Evolutionary conservation across 2,113 vertebrate species (phyloP), one percentile per base, ranked within the genome.

Genomic region (Acanthisitta chloris): DNA sequence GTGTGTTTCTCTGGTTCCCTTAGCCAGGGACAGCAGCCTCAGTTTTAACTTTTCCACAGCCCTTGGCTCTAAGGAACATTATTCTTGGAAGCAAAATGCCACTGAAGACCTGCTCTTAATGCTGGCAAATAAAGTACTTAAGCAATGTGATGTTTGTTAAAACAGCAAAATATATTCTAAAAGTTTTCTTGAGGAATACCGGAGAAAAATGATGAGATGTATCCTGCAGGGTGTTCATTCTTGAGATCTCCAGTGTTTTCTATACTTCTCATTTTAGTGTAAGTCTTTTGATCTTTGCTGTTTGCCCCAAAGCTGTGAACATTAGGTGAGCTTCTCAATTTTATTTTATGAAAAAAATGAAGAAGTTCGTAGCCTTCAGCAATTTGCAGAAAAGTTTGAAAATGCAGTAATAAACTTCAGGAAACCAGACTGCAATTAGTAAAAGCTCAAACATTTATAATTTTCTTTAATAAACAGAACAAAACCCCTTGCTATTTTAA

Each of bases 351-450:
- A 73, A 85, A 72, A 77, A 82, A 77, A 85, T 38, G 36, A 72
- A 92, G 7, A 73, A 51, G 29, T 87, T 79, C 52, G 40, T 87
- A 85, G 77, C 73, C 69, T 38, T 71, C 40, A 23, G 84, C 57
- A 48, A 51, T 76, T 51, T 81, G 52, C 43, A 92, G 52, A 87
- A 89, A 91, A 91, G 45, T 81, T 89, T 92, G 93, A 81, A 95
- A 96, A 95, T 6, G 16, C 1, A 2, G 84, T 74, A 48, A 81
- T 65, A 69, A 95, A 89, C 45, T 64, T 94, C 57, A 84, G 76
- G 78, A 92, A 96, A 89, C n/a, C 42, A 72, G 91, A 65, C 49
- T 61, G 62, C 74, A 94, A 77, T 67, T 76, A 88, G 51, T 43
- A 86, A 51, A 88, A 93, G 64, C 71, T 51, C 86, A 66, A 91